phyloP scores from a whole-genome alignment of 2,888 invertebrate genomes.

The Apeira syringaria region DNA sequence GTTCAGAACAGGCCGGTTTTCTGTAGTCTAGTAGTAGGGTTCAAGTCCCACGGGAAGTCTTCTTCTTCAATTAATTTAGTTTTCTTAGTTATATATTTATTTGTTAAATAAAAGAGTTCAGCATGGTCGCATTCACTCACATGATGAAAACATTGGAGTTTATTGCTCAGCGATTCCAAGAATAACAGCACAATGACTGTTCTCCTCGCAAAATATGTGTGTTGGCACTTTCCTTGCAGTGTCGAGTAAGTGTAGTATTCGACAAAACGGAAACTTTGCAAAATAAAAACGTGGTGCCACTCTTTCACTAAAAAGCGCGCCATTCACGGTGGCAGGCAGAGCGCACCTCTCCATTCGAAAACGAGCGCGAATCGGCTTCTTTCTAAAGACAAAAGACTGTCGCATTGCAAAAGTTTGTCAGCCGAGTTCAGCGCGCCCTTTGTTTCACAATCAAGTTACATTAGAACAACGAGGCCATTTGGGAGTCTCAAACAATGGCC shows the following conservation, averaged over 20 bases:
- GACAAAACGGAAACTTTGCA: slow-evolving; percentile 1
- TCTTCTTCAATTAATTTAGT: too few relatives aligned
- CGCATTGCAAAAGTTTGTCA: slow-evolving; percentile 59
- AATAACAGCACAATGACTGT: too few relatives aligned
- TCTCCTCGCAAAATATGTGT: neutral
- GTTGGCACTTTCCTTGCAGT: neutral
- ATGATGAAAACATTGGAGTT: too few relatives aligned
- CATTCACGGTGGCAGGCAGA: slow-evolving; percentile 3
- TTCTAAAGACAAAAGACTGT: slow-evolving; percentile 67
- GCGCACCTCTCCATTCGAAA: slow-evolving; percentile 10
- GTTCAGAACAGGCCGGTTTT: too few relatives aligned
- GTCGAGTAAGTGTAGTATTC: neutral
- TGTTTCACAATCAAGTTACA: slow-evolving; percentile 72
- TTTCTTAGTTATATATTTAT: too few relatives aligned
- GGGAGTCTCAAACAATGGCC: slow-evolving; percentile 56
- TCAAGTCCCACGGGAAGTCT: too few relatives aligned
- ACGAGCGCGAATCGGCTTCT: slow-evolving; percentile 52
- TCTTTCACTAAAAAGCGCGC: slow-evolving; percentile 10
- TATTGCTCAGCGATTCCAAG: too few relatives aligned
- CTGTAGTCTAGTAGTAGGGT: too few relatives aligned
- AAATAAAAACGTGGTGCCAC: neutral
- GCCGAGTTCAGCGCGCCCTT: slow-evolving; percentile 48
- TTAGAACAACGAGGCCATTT: slow-evolving; percentile 56
- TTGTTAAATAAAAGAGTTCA: too few relatives aligned
- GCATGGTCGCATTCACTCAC: too few relatives aligned